Conservation (phyloP, 2,113 vertebrate species). For the Sigmodon hispidus region DNA sequence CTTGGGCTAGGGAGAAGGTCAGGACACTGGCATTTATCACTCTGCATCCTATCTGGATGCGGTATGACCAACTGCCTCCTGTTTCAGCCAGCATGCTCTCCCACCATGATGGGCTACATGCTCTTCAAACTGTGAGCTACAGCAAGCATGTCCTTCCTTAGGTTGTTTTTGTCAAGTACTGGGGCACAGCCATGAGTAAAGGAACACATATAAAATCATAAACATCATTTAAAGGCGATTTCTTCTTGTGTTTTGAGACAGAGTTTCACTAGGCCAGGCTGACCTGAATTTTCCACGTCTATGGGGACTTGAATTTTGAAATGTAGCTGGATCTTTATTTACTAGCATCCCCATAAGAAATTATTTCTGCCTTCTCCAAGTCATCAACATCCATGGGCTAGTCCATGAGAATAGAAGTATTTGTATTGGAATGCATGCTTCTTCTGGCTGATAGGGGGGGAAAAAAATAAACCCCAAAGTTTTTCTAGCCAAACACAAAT, state of each 20-base stretch:
- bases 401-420: neutral
- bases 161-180: neutral
- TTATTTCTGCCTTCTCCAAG: neutral
- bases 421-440: neutral
- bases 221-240: neutral
- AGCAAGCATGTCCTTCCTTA: neutral
- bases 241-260: neutral
- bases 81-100: neutral
- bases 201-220: neutral
- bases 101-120: neutral
- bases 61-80: neutral
- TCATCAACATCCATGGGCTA: neutral
- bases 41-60: neutral
- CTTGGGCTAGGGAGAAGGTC: neutral
- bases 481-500: neutral
- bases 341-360: neutral
- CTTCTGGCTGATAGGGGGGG: neutral
- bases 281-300: neutral
- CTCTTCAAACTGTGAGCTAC: neutral
- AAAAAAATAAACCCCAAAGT: too few species aligned
- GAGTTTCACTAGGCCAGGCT: neutral
- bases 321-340: neutral
- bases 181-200: neutral
- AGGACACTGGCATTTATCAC: accelerated
- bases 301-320: neutral